Base-by-base conservation (phyloP, 2,113 vertebrate species). In the Tetraodon nigroviridis region DNA sequence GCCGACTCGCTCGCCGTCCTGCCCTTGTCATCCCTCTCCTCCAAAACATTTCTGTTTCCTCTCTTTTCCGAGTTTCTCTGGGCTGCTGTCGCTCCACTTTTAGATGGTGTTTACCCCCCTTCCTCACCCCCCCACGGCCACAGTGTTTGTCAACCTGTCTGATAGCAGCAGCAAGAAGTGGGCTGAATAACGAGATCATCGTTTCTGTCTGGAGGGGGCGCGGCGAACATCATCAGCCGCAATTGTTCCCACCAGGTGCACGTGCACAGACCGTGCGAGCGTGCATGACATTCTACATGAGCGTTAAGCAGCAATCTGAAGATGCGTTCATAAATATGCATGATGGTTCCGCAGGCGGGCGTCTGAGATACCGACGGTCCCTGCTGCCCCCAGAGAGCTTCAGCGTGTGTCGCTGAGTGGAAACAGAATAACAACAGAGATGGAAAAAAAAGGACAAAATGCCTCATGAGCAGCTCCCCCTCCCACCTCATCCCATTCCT, bases 121-220 rank as follows among this genome's bases (percentile, higher is more conserved):
- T n/a, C 44, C 62, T 37, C 69, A 2, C 51, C 68, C 70, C 70
- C 21, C 51, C 51, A 32, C 68, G 60, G 75, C 73, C 69, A 62
- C 79, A 67, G 64, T 58, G 81, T 72, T 74, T 47, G 68, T 84
- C 65, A 79, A 59, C 59, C 76, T 68, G 75, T 74, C 76, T 79
- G 70, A 37, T 66, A 76, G 76, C 76, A 74, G 50, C 17, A 45
- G 71, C 63, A 82, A 79, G 81, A 77, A 86, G 81, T 80, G 75
- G 78, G 62, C 69, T 83, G 76, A 83, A 83, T 87, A 85, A 82
- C 84, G 75, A 78, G 76, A 86, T 85, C 76, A 85, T 69, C 66
- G 61, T 69, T 67, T 20, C 56, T 58, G 68, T 57, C 55, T 51
- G 70, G 75, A 69, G 71, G 53, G 51, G 55, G 20, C 44, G 54